A percentile compares a stretch with the other conserved stretches of the same genome.
These are phyloP conservation scores for Pseudachorutes palmiensis DNA, from an alignment of 1,140 invertebrate species.

Conservation along the genomic window DNA sequence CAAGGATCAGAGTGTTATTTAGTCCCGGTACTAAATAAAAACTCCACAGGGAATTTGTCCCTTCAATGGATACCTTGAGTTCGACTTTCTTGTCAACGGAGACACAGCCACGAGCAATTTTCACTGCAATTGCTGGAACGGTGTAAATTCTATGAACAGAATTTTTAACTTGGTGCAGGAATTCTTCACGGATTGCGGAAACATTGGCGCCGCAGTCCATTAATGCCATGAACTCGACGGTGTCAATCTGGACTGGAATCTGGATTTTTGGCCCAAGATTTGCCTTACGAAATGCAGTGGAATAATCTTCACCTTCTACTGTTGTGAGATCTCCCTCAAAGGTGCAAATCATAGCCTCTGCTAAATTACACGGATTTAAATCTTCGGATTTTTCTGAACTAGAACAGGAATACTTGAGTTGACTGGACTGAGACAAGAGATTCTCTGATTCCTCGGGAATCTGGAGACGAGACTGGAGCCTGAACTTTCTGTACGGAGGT, in stretches of 20 bases:
- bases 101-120: neutral
- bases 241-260: neutral
- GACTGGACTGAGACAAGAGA: no score
- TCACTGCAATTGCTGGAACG: neutral
- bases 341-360: neutral
- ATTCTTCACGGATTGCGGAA: neutral
- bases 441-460: no score
- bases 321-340: neutral
- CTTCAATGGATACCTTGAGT: neutral
- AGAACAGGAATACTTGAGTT: no score
- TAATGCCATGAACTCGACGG: neutral
- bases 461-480: no score
- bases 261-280: neutral
- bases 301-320: neutral
- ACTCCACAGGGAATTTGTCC: neutral
- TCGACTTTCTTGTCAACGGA: neutral
- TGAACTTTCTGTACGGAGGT: no score
- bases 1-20: neutral
- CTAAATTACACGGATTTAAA: neutral
- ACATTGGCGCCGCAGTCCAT: neutral
- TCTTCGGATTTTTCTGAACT: neutral
- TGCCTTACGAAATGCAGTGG: neutral
- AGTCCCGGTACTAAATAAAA: neutral
- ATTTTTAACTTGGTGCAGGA: neutral
- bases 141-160: neutral